A percentile compares a stretch with the other conserved stretches of the same genome.
Evolutionary conservation across 2,888 invertebrate genomes (phyloP).

Genomic region (Urechis unicinctus): DNA sequence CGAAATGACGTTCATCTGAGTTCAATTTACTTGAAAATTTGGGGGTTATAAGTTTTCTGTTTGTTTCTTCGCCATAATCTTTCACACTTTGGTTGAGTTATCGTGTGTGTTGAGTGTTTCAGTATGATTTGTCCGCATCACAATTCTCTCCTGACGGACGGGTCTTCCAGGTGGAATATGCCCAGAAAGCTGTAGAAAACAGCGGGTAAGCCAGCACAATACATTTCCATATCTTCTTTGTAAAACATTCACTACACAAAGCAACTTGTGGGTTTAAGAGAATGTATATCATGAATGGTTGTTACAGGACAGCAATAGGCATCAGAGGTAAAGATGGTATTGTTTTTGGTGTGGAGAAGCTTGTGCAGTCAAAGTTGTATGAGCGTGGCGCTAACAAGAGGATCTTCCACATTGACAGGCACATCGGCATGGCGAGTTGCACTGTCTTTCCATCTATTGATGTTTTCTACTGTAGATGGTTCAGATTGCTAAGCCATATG

Average conservation of each 20-base stretch:
- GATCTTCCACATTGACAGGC: constrained; percentile 85
- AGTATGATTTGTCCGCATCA: constrained; percentile 99
- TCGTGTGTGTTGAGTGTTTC: constrained; percentile 5
- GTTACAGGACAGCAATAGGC: constrained; percentile 76
- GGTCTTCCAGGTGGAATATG: constrained; percentile 99
- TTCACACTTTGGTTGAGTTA: no score
- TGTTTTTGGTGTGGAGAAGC: constrained; percentile 95
- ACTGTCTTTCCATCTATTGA: no score
- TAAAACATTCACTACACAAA: not conserved
- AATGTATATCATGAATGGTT: not conserved
- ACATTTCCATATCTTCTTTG: not conserved
- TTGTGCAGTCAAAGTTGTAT: constrained; percentile 86
- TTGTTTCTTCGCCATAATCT: no score
- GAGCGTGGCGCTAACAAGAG: constrained; percentile 81
- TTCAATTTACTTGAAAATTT: not conserved
- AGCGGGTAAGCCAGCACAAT: constrained; percentile 64
- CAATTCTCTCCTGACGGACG: constrained; percentile 99
- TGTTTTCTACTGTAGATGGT: no score
- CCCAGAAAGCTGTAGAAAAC: constrained; percentile 97
- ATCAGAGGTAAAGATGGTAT: constrained; percentile 92
- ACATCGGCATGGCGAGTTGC: constrained; percentile 79
- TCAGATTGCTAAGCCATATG: no score
- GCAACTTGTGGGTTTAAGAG: not conserved
- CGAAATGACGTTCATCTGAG: no score
- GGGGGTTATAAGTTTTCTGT: not conserved